Evolutionary conservation across 92 coral and sea anemone species (phyloP), one percentile per base, ranked within the genome.

Genomic region (Galaxea fascicularis): DNA sequence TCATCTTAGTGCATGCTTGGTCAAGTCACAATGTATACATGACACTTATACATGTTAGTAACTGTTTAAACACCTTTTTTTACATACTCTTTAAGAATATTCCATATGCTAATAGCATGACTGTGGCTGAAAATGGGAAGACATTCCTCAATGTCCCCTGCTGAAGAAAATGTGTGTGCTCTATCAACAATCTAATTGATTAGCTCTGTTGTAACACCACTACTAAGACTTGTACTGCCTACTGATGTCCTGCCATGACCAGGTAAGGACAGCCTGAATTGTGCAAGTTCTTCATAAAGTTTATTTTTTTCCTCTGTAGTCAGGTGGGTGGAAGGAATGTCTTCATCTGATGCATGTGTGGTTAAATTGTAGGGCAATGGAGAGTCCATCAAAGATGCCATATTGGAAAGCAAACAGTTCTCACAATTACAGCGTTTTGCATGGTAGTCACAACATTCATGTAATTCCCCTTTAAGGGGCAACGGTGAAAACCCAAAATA

Each of bases 391-490:
- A 87, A 14, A 21, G 80, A 77, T 57, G 82, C 82, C 47, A 64
- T 27, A 45, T 41, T 25, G 12, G 79, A 69, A 29, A 86, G 83
- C 56, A 74, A 21, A 54, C 88, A 88, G 85, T 88, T 88, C 49
- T 80, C 92, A 80, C 84, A 80, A 20, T 71, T 83, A 30, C 95
- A 92, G 27, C 20, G 15, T 26, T 62, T 47, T 17, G 29, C n/a
- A 56, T 76, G 85, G 64, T 54, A 62, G 47, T 92, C 95, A 90
- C 93, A 89, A 78, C 95, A 93, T 0, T 22, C 53, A 70, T 93
- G 93, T 0, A 72, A 39, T 39, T 53, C 12, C 25, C 44, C 83
- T 20, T n/a, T 31, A 26, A 26, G 49, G 57, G 82, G 59, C 62
- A 49, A 44, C 6, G 85, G 85, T 14, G 63, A 26, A 63, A 67